Base-by-base conservation (phyloP, 2,888 invertebrate species). In the Nezara viridula region DNA sequence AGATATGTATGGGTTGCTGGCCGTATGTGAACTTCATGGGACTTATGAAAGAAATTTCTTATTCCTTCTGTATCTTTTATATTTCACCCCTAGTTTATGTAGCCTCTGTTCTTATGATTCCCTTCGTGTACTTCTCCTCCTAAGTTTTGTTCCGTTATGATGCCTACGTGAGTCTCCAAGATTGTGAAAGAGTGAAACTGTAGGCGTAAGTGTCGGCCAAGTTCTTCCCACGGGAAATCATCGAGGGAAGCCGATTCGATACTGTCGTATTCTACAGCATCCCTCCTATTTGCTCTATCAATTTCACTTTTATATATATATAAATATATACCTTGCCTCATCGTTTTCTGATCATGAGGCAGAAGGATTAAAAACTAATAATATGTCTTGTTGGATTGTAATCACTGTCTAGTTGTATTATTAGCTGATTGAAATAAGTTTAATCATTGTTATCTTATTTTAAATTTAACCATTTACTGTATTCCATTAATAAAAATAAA, bases 111-210 rank as follows among this genome's bases (percentile, higher is more conserved):
- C 32, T 66, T 66, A 66, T 66, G 66, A 66, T 66, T 66, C 66
- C 66, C 66, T 66, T 19, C 32, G 66, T 66, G 66, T 66, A 32
- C 66, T 66, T 32, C 19, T 32, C 66, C 32, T 32, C 66, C 66
- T 66, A 66, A 66, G 16, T 66, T 66, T 32, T 66, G 66, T 66
- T 32, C 66, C 27, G 66, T 66, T 66, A 66, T 66, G 66, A 66
- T 66, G 32, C 66, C 66, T 66, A 66, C 66, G 66, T 66, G 66
- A 66, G 66, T 19, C 32, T 66, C 16, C 16, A 66, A 66, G 32
- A 66, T 66, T 66, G 66, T 66, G 66, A 66, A 66, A 66, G 66
- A 66, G 66, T 66, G 66, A 66, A 66, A 66, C 66, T 66, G 66
- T 66, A 66, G 66, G 66, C 66, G 66, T 66, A 66, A 66, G 66